Conservation (phyloP, 2,797 vertebrate species). For the Parotocinclus haroldoi region DNA sequence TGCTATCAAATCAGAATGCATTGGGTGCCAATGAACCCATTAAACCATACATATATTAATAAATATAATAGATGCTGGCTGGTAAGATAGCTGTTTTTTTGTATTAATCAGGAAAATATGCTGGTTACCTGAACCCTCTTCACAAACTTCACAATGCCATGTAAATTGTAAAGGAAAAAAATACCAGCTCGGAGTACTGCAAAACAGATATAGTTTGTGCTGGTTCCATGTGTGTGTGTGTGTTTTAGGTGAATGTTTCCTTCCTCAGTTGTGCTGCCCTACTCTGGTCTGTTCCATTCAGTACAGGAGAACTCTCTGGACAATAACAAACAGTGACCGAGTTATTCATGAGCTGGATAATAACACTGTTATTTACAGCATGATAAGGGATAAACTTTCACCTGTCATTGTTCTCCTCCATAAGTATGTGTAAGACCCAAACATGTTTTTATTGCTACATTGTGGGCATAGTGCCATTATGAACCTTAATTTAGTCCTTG, state of each 20-base stretch:
- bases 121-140: constrained; percentile 69
- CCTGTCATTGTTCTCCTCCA: constrained; percentile 20
- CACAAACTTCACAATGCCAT: constrained; percentile 62
- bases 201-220: constrained; percentile 59
- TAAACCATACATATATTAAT: constrained; percentile 67
- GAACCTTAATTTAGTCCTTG: neutral
- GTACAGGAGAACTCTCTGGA: constrained; percentile 20
- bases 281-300: constrained; percentile 39
- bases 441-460: constrained; percentile 10
- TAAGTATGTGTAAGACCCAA: constrained; percentile 30
- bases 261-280: constrained; percentile 42
- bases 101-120: constrained; percentile 65
- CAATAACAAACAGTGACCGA: constrained; percentile 42
- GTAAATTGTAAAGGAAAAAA: constrained; percentile 59
- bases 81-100: constrained; percentile 67
- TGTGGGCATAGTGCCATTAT: neutral
- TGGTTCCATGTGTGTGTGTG: constrained; percentile 6
- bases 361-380: constrained; percentile 37
- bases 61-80: constrained; percentile 56
- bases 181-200: constrained; percentile 60
- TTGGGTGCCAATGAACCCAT: constrained; percentile 40
- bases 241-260: constrained; percentile 41
- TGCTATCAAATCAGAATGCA: constrained; percentile 15
- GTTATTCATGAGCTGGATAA: constrained; percentile 35
- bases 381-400: constrained; percentile 41